phyloP scores from a whole-genome alignment of 1,140 invertebrate genomes.

The Ctenoplectra terminalis region DNA sequence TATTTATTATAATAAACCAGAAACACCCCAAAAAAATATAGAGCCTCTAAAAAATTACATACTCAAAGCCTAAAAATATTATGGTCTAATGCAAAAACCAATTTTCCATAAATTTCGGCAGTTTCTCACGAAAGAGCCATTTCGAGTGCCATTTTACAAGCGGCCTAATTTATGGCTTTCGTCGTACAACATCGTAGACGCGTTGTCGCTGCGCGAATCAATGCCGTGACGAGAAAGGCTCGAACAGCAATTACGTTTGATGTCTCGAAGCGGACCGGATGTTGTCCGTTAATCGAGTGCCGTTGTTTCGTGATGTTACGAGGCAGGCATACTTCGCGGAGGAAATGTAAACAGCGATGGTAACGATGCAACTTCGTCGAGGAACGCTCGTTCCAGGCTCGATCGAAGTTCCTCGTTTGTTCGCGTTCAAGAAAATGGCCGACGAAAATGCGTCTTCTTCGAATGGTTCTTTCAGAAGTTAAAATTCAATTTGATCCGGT shows the following conservation, averaged over 20 bases:
- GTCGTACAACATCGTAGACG: neutral
- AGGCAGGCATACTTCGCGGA: neutral
- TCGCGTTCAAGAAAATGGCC: too few species aligned
- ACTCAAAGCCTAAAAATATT: too few species aligned
- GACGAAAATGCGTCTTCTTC: neutral
- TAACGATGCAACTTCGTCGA: neutral
- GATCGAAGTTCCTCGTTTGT: neutral
- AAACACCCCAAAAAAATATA: too few species aligned
- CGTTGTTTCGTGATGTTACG: neutral
- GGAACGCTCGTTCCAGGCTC: too few species aligned
- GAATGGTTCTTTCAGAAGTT: too few species aligned
- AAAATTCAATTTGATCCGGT: too few species aligned
- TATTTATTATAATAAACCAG: too few species aligned
- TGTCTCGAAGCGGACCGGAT: constrained; percentile 3
- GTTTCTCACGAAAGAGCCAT: neutral
- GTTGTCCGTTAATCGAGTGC: constrained; percentile 5
- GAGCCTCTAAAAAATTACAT: too few species aligned
- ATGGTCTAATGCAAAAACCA: too few species aligned
- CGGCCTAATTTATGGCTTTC: neutral
- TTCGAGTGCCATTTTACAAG: constrained; percentile 29
- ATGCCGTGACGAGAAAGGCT: neutral
- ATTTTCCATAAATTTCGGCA: constrained; percentile 23
- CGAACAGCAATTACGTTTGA: constrained; percentile 6
- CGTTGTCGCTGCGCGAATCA: neutral
- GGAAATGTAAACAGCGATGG: constrained; percentile 1